Base-by-base conservation (phyloP, 64 coral and sea anemone species). In the Platygyra sinensis region DNA sequence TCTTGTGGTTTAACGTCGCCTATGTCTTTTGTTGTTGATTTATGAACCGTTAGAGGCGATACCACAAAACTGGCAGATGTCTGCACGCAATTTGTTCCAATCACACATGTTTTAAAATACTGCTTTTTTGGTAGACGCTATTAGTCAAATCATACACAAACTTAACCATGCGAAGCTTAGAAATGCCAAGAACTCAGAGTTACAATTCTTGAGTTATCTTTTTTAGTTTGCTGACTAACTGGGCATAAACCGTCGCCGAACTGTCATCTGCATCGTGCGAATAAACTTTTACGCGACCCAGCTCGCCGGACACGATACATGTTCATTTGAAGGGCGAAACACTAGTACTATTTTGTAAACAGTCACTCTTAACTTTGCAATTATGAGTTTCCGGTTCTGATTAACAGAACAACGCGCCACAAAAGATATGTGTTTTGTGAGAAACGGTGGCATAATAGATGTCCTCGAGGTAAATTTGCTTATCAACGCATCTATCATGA, bases 371-470 rank as follows among this genome's bases (percentile, higher is more conserved):
- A 49, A 85, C 81, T 85, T 85, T 71, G 24, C 22, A 85, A 85
- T 85, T 69, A 85, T 71, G 62, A 51, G 52, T 85, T 85, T 85
- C 81, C 81, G 81, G 81, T 85, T 85, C 63, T 85, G 81, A 85
- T 85, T 85, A 85, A 85, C 81, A 38, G 63, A 85, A 85, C 81
- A 85, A 85, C 81, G 50, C 65, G 81, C 63, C 65, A 85, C 81
- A 85, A 85, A 85, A 85, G 81, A 85, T 63, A 51, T 71, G 81
- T 85, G 81, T 85, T 85, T 85, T 85, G 81, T 85, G 54, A 64
- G 81, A 50, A 72, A 85, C 49, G 63, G 49, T 71, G 81, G 62
- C 64, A 42, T 85, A 71, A 85, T 85, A 69, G 81, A 85, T 36
- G 31, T 64, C 36, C 81, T 36, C 30, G 1, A 28, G 81, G 62